Conservation (phyloP, 2,113 vertebrate genomes). For the Perca fluviatilis region DNA sequence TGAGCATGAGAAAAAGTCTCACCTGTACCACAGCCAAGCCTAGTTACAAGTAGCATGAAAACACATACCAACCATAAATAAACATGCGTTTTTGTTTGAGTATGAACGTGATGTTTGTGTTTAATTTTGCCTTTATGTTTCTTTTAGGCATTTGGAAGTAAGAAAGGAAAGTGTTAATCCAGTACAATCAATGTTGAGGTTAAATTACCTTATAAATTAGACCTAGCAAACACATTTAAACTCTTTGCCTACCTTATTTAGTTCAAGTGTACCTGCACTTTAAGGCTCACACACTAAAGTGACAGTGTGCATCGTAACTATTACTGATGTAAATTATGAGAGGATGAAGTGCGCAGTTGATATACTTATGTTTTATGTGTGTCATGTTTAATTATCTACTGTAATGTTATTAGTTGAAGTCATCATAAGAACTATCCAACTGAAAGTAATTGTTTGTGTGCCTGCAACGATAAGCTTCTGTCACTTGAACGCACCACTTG, state of each 20-base stretch:
- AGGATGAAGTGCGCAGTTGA: neutral
- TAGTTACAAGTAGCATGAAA: conserved; percentile 8
- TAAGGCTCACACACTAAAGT: neutral
- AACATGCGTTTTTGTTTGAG: neutral
- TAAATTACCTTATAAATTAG: accelerated
- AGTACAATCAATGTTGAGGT: neutral
- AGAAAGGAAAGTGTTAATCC: neutral
- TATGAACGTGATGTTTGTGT: neutral
- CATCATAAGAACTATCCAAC: neutral
- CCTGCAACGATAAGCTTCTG: neutral
- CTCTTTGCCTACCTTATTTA: neutral
- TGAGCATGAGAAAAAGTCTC: conserved; percentile 29
- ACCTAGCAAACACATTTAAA: neutral
- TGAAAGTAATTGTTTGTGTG: conserved; percentile 4
- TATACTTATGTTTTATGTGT: neutral
- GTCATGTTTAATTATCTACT: neutral
- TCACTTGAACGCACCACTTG: conserved; percentile 31
- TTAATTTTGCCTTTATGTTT: neutral
- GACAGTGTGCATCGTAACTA: neutral
- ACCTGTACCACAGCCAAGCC: conserved; percentile 45
- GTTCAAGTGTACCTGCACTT: neutral
- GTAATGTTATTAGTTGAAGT: neutral
- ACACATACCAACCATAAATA: neutral
- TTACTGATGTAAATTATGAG: neutral
- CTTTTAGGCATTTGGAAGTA: neutral